A percentile compares a stretch with the other conserved stretches of the same genome.
These are phyloP conservation scores for Alcedo quadribrachys DNA, from an alignment of 2,797 vertebrate genomes.

Conservation along the genomic window DNA sequence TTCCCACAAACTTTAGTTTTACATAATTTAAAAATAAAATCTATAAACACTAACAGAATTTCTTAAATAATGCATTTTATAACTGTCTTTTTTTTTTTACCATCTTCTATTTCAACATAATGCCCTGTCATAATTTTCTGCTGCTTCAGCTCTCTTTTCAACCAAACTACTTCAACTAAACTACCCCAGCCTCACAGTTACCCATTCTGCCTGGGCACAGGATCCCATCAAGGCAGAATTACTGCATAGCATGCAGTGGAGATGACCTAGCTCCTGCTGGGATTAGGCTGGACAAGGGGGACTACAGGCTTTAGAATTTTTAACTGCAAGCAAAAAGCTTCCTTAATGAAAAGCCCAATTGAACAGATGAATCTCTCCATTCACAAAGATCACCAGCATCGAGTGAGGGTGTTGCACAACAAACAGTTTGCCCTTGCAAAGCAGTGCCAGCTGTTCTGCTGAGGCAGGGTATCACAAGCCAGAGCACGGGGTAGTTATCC, in stretches of 20 bases:
- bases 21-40: background rate
- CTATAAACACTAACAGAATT: background rate
- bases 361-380: background rate
- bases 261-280: background rate
- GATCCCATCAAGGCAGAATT: background rate
- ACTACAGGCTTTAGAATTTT: background rate
- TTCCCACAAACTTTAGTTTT: slow-evolving; percentile 30
- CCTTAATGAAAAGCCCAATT: background rate
- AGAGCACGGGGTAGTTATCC: background rate
- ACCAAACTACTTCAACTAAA: background rate
- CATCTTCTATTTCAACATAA: background rate
- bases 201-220: background rate
- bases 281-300: background rate
- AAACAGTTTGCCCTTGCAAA: background rate
- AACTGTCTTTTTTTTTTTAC: background rate
- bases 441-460: background rate
- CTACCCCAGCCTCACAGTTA: background rate
- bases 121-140: background rate
- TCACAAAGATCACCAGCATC: background rate
- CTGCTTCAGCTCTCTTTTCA: background rate
- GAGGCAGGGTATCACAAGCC: background rate
- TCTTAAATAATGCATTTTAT: background rate
- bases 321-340: background rate
- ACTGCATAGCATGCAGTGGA: background rate
- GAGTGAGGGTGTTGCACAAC: background rate